Evolutionary conservation across 1,140 invertebrate species (phyloP), one percentile per base, ranked within the genome.

Genomic region (Drosophila hydei): DNA sequence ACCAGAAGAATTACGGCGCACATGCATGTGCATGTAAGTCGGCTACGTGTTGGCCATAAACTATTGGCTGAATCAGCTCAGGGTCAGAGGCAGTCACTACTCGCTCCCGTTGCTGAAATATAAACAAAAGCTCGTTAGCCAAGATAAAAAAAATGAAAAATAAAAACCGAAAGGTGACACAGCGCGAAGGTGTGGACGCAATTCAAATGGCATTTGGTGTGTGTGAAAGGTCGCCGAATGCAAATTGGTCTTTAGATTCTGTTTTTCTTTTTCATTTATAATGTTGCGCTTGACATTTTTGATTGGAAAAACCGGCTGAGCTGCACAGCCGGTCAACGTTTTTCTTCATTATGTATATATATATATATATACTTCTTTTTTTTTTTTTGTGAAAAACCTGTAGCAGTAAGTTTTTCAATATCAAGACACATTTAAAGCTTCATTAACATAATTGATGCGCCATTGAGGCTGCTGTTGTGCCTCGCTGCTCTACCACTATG

Each of bases 381-480:
- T 33, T 21, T 40, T 48, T 48, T 42, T 50, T 40, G 42, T 58
- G 42, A 48, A 54, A 72, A 48, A 58, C 38, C 61, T 56, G 60
- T 75, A 50, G 38, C 38, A 16, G 38, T 43, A 47, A 65, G 63
- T 50, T 81, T 77, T 80, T 69, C 81, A 87, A 87, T 87, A 88
- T 81, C 77, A 87, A 87, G 77, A 64, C 74, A 85, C 77, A 87
- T 75, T 87, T 61, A 72, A 75, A 87, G 77, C 81, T 87, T 87
- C 81, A 87, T 87, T 87, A 87, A 87, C 81, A 87, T 87, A 88
- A 87, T 87, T 87, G 81, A 87, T 87, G 81, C 81, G 81, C 81
- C 80, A 87, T 85, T 87, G 80, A 74, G 62, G 70, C 70, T 52
- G 54, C 52, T 64, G 51, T 54, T 42, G 60, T 18, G 56, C 16